These are phyloP conservation scores for Neofelis nebulosa DNA, from an alignment of 2,113 vertebrate species.

Conservation along the genomic window DNA sequence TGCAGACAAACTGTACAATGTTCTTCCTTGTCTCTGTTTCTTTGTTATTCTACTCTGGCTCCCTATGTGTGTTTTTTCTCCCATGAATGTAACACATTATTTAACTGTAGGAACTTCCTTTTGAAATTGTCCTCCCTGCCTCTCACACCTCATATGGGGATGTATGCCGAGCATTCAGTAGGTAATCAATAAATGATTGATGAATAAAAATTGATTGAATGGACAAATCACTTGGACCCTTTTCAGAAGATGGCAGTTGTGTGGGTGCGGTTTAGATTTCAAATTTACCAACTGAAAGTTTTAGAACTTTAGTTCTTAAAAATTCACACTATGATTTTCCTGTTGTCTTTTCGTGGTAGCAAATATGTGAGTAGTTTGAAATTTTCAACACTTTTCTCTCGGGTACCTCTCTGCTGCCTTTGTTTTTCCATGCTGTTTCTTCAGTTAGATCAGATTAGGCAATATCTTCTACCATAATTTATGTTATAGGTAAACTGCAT, in stretches of 20 bases:
- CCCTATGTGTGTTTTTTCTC: neutral
- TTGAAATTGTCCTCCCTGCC: neutral
- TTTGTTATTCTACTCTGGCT: neutral
- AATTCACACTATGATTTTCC: neutral
- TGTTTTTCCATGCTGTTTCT: neutral
- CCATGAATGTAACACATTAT: neutral
- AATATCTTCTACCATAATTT: constrained; percentile 13
- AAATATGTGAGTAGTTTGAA: neutral
- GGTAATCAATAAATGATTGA: neutral
- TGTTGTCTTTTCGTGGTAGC: neutral
- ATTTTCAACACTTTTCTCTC: neutral
- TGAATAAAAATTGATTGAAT: neutral
- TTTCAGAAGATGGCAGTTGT: constrained; percentile 18
- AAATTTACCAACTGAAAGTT: neutral
- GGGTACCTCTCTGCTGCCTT: neutral
- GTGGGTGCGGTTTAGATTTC: neutral
- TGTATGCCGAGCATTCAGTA: neutral
- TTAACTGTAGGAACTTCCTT: neutral
- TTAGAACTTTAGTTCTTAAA: neutral
- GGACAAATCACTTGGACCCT: neutral
- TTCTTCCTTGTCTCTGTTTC: neutral
- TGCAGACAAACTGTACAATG: neutral
- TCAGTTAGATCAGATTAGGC: neutral
- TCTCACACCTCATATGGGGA: neutral
- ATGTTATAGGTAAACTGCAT: constrained; percentile 68